Conservation (phyloP, 2,797 vertebrate species). For the Trichosurus vulpecula region DNA sequence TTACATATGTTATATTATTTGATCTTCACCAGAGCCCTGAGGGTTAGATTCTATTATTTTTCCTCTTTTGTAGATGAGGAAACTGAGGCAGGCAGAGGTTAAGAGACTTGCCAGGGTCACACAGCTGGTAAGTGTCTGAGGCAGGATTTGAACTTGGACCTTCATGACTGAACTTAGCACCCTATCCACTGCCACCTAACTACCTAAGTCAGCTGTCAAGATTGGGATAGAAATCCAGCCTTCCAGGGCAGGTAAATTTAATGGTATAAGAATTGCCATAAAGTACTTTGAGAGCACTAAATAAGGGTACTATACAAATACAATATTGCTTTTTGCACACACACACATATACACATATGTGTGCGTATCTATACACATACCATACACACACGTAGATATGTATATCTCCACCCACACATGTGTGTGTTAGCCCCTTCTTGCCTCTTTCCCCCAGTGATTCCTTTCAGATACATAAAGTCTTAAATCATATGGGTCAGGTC, state of each 20-base stretch:
- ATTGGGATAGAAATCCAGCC: not conserved
- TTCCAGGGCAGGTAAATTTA: not conserved
- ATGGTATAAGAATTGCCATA: not conserved
- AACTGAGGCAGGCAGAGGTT: not conserved
- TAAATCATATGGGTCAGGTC: not conserved
- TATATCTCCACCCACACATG: not conserved
- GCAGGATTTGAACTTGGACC: not conserved
- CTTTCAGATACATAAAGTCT: not conserved
- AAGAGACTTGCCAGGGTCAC: not conserved
- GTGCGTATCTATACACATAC: no score
- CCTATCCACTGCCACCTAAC: not conserved
- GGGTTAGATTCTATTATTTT: not conserved
- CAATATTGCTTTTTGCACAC: not conserved
- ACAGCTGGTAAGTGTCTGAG: not conserved
- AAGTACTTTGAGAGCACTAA: not conserved
- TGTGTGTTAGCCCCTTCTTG: not conserved
- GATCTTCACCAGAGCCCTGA: not conserved
- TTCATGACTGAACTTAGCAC: not conserved
- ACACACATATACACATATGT: not conserved
- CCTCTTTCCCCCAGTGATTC: not conserved
- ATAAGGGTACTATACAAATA: not conserved
- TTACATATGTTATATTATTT: not conserved
- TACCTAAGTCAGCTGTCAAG: not conserved
- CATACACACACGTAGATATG: not conserved
- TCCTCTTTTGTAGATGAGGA: not conserved